phyloP scores from a whole-genome alignment of 2,797 vertebrate genomes.

The Sebastes melanostomus region DNA sequence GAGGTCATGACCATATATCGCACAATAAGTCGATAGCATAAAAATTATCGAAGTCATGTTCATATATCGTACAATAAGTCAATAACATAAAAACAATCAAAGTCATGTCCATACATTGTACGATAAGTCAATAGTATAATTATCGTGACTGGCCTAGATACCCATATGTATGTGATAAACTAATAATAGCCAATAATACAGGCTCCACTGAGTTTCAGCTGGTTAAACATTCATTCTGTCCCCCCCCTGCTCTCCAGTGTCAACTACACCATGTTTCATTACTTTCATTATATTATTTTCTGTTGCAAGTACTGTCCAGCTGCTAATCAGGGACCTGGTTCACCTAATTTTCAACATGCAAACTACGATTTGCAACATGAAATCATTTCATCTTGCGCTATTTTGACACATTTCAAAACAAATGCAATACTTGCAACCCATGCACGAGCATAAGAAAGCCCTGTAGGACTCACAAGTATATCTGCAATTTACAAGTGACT shows the following conservation, averaged over 20 bases:
- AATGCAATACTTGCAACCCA: background rate
- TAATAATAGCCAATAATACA: background rate
- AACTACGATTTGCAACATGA: background rate
- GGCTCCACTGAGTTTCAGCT: background rate
- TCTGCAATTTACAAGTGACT: background rate
- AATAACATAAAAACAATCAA: no score
- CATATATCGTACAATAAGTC: no score
- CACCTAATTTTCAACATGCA: background rate
- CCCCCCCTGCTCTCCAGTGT: background rate
- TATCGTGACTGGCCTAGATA: no score
- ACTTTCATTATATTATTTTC: background rate
- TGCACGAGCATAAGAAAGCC: background rate
- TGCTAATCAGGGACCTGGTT: background rate
- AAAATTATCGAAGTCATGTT: rapidly evolving
- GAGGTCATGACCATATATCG: no score
- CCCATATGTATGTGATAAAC: background rate
- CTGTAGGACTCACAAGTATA: background rate
- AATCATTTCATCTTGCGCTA: background rate
- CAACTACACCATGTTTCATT: background rate
- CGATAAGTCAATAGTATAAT: no score
- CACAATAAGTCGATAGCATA: no score
- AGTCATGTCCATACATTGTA: no score
- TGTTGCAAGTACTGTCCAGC: background rate
- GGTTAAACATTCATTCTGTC: background rate
- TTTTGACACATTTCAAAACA: background rate